phyloP scores from a whole-genome alignment of 2,888 invertebrate species.

The Polymixis flavicincta region DNA sequence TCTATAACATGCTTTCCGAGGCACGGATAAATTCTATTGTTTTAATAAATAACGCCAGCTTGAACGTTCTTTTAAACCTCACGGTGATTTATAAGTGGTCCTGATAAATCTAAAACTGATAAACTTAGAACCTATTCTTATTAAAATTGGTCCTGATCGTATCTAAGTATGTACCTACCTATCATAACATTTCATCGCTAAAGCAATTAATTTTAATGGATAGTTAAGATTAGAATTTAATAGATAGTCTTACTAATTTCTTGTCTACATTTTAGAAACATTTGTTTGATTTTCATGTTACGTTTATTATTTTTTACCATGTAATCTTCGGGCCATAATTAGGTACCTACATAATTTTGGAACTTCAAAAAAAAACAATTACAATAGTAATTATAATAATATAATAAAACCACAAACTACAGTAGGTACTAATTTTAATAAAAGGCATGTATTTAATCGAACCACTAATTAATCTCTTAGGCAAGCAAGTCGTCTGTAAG shows the following conservation, averaged over 20 bases:
- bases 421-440: neutral
- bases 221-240: neutral
- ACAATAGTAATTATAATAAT: no score
- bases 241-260: neutral
- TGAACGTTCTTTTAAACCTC: neutral
- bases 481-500: no score
- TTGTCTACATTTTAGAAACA: neutral
- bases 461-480: no score
- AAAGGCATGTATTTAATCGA: neutral
- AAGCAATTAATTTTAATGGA: neutral
- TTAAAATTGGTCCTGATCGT: neutral
- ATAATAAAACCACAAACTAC: neutral
- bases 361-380: no score
- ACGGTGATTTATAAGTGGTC: neutral
- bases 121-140: neutral
- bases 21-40: no score
- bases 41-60: no score
- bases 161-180: neutral
- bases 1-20: no score
- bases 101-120: no score
- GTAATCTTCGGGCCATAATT: neutral
- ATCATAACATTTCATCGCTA: neutral
- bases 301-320: neutral
- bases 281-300: neutral
- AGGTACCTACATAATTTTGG: neutral